These are phyloP conservation scores for Drosophila anomelani DNA, from an alignment of 2,888 invertebrate species.

Conservation along the genomic window DNA sequence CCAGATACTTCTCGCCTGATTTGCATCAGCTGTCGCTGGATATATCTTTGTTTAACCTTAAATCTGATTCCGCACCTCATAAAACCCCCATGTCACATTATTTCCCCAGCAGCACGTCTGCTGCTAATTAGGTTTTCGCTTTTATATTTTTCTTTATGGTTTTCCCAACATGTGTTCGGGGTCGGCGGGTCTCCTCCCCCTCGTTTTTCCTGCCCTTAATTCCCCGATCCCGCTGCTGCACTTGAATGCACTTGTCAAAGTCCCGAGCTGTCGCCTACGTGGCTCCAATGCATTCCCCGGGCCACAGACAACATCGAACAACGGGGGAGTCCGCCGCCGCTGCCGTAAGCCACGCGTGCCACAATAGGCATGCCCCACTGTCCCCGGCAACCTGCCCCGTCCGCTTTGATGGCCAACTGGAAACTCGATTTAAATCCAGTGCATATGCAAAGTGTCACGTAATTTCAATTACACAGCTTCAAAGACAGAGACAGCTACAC, in stretches of 20 bases:
- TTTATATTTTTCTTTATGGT: constrained; percentile 35
- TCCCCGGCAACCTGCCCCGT: not conserved
- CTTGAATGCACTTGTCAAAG: constrained; percentile 73
- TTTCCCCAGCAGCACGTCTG: constrained; percentile 49
- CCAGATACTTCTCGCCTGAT: constrained; percentile 11
- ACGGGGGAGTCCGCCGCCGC: not conserved
- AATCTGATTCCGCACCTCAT: constrained; percentile 30
- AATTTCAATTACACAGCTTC: constrained; percentile 76
- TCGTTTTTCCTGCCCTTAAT: constrained; percentile 13
- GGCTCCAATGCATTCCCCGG: constrained; percentile 32
- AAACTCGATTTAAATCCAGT: constrained; percentile 78
- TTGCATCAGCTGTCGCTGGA: constrained; percentile 23
- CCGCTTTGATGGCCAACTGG: constrained; percentile 61
- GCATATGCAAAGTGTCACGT: constrained; percentile 80
- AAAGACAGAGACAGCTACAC: constrained; percentile 27
- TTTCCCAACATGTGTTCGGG: constrained; percentile 39
- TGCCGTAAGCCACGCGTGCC: constrained; percentile 56
- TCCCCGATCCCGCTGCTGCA: constrained; percentile 35
- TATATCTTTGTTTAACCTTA: constrained; percentile 6
- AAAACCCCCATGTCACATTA: constrained; percentile 12
- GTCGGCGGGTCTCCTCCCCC: constrained; percentile 1
- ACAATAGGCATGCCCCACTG: constrained; percentile 57
- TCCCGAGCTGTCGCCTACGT: constrained; percentile 57
- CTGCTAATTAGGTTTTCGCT: constrained; percentile 60
- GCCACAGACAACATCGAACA: constrained; percentile 35